A percentile compares a stretch with the other conserved stretches of the same genome.
Conservation (phyloP, 2,113 vertebrate species). For the Coregonus clupeaformis region DNA sequence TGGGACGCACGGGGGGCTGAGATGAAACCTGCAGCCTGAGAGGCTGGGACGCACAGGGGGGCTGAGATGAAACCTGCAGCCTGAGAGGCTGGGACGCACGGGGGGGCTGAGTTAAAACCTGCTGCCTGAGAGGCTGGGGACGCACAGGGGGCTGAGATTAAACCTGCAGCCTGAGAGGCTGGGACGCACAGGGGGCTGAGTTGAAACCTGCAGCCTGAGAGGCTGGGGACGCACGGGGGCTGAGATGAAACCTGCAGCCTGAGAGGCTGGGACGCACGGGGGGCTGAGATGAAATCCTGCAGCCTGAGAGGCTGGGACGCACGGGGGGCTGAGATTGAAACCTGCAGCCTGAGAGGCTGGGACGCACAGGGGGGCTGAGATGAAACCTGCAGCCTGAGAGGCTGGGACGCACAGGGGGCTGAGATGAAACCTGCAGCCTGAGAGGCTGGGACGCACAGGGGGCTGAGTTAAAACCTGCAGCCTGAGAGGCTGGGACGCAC, state of each 20-base stretch:
- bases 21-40: constrained; percentile 64
- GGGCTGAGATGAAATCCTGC: constrained; percentile 59
- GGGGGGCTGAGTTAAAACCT: constrained; percentile 55
- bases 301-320: constrained; percentile 55
- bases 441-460: constrained; percentile 53
- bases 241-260: constrained; percentile 60
- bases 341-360: constrained; percentile 55
- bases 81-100: constrained; percentile 57
- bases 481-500: constrained; percentile 56
- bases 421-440: constrained; percentile 62
- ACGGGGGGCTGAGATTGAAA: constrained; percentile 54
- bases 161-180: constrained; percentile 60
- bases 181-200: constrained; percentile 50
- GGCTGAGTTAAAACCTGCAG: constrained; percentile 59
- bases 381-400: constrained; percentile 64
- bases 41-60: constrained; percentile 49
- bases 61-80: constrained; percentile 58
- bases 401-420: constrained; percentile 46
- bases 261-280: constrained; percentile 53
- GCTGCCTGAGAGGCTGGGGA: constrained; percentile 55
- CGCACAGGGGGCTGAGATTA: constrained; percentile 51
- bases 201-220: constrained; percentile 64
- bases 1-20: constrained; percentile 46
- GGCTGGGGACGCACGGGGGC: constrained; percentile 47
- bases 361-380: constrained; percentile 52